Evolutionary conservation across 2,888 invertebrate species (phyloP).

Genomic region (Noctuana brunneofusca): DNA sequence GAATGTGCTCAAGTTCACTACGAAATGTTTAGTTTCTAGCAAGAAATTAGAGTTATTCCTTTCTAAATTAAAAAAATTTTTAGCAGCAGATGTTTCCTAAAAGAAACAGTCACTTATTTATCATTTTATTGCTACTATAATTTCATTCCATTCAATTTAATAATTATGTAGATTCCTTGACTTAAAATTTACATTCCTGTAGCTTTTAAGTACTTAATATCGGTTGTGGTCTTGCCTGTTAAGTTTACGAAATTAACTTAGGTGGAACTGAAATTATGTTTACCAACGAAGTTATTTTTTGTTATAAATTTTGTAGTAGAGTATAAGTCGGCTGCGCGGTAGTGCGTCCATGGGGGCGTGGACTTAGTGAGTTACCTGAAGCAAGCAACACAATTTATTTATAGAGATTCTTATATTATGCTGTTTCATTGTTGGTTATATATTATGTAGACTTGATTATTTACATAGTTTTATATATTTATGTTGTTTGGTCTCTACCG

Average conservation of each 20-base stretch:
- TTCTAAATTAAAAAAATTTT: not conserved
- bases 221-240: conserved; percentile 84
- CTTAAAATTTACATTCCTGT: conserved; percentile 77
- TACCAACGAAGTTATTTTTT: conserved; percentile 80
- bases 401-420: conserved; percentile 72
- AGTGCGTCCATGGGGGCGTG: conserved; percentile 60
- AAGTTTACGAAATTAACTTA: conserved; percentile 79
- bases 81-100: not conserved
- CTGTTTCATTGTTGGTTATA: conserved; percentile 76
- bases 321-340: conserved; percentile 56
- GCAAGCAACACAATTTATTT: conserved; percentile 74
- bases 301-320: conserved; percentile 67
- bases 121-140: conserved; percentile 9
- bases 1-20: conserved; percentile 20
- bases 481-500: conserved; percentile 59
- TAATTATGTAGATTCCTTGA: conserved; percentile 44
- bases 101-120: not conserved
- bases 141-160: conserved; percentile 57
- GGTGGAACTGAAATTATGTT: conserved; percentile 79
- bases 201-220: conserved; percentile 82
- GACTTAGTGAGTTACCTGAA: conserved; percentile 80
- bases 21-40: not conserved
- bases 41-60: not conserved
- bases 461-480: conserved; percentile 47
- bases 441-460: conserved; percentile 53